Evolutionary conservation across 2,797 vertebrate species (phyloP).

Genomic region (Oreochromis grahami): DNA sequence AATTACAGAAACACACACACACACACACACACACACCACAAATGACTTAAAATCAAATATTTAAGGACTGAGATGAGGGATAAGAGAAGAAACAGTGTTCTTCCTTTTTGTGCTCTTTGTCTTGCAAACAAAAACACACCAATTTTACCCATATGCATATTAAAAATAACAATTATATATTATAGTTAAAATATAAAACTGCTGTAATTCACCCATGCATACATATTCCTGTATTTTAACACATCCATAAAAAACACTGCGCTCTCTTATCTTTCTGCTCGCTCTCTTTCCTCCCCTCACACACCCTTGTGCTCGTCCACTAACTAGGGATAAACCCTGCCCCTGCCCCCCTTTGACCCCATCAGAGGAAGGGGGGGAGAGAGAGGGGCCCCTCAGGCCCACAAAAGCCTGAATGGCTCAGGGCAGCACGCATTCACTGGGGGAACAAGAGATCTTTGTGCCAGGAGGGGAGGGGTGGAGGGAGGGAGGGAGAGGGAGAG

Average conservation of each 20-base stretch:
- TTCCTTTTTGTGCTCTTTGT: neutral
- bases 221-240: slow-evolving; percentile 35
- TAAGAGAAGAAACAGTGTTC: neutral
- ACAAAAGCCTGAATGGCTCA: slow-evolving; percentile 80
- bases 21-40: too few relatives aligned
- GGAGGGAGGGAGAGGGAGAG: slow-evolving; percentile 22
- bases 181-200: neutral
- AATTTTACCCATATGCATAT: neutral
- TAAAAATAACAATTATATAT: neutral
- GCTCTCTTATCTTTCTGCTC: slow-evolving; percentile 42
- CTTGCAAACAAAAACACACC: neutral
- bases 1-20: neutral
- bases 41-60: neutral
- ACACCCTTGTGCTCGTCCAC: slow-evolving; percentile 48
- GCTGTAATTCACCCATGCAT: neutral
- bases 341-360: slow-evolving; percentile 77
- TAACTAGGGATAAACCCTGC: slow-evolving; percentile 73
- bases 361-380: slow-evolving; percentile 39
- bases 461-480: slow-evolving; percentile 59
- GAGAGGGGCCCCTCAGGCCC: slow-evolving; percentile 65
- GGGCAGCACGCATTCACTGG: slow-evolving; percentile 76
- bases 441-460: slow-evolving; percentile 82
- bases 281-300: neutral
- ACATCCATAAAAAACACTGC: slow-evolving; percentile 1
- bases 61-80: neutral